These are phyloP conservation scores for Listrodromus nycthemerus DNA, from an alignment of 2,888 invertebrate species.

Conservation along the genomic window DNA sequence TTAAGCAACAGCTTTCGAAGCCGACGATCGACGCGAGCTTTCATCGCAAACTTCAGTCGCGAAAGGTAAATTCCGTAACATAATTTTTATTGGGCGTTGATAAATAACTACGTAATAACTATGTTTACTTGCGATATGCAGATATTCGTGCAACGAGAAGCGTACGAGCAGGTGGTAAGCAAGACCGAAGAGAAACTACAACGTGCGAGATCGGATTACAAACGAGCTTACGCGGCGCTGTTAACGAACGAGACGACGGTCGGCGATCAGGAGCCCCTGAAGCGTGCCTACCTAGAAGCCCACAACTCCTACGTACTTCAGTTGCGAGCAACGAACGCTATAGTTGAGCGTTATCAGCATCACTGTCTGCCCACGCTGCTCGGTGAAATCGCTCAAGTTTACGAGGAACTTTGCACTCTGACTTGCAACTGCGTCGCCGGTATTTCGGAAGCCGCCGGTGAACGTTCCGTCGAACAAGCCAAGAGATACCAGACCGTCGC, in stretches of 20 bases:
- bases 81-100: not conserved
- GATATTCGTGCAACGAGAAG: constrained; percentile 94
- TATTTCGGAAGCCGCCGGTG: constrained; percentile 94
- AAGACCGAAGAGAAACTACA: constrained; percentile 94
- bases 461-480: constrained; percentile 94
- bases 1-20: constrained; percentile 89
- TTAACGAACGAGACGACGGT: constrained; percentile 86
- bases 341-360: constrained; percentile 95
- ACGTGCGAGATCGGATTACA: constrained; percentile 94
- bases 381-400: constrained; percentile 97
- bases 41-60: constrained; percentile 95
- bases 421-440: constrained; percentile 86
- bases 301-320: constrained; percentile 98
- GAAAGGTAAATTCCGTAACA: constrained; percentile 86
- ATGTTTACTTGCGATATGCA: constrained; percentile 53
- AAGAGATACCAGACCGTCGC: constrained; percentile 93
- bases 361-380: constrained; percentile 94
- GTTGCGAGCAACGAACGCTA: constrained; percentile 95
- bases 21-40: constrained; percentile 95
- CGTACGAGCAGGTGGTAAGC: constrained; percentile 93
- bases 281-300: constrained; percentile 92
- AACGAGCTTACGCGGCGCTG: constrained; percentile 92
- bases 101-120: too few relatives aligned
- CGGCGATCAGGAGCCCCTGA: constrained; percentile 87
- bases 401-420: constrained; percentile 92